Base-by-base conservation (phyloP, 2,888 invertebrate genomes). In the Lithosia quadra region DNA sequence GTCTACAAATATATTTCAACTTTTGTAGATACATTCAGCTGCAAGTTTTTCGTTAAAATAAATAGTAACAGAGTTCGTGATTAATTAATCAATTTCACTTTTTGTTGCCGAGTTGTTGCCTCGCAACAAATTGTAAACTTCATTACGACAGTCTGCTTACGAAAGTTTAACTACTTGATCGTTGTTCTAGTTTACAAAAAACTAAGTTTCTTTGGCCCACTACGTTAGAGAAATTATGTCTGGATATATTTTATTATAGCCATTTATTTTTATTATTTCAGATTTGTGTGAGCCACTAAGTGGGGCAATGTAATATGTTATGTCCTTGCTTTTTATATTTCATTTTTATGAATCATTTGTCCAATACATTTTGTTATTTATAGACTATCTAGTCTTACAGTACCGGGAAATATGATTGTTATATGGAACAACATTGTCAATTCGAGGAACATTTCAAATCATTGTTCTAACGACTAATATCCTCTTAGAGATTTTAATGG, bases 41-140 rank as follows among this genome's bases (percentile, higher is more conserved):
- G 79, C 67, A 69, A 69, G 72, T 76, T 76, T 79, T 73, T 69
- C 68, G 53, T 59, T 66, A 69, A 79, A 79, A 64, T 75, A 73
- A 78, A 75, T 73, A 69, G 62, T 72, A 69, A 72, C 63, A 63
- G 43, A 64, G 67, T 73, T 76, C 63, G 73, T 80, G 66, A 76
- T 71, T 79, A 80, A 80, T 79, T 76, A 72, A 78, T 78, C 70
- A 70, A 76, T 78, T 69, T 60, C 56, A 78, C 67, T 80, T 76
- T 79, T 80, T 79, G 79, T 76, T 80, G 67, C 39, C 28, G n/a
- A 68, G 55, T 68, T 60, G 67, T 70, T 67, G 63, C 59, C 67
- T 60, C 22, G 72, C 63, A 71, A 73, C 77, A 69, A 72, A 71
- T 69, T 75, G 60, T 69, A 73, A 77, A 73, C 77, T 81, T 69